Base-by-base conservation (phyloP, 2,888 invertebrate genomes). In the Rhaphigaster nebulosa region DNA sequence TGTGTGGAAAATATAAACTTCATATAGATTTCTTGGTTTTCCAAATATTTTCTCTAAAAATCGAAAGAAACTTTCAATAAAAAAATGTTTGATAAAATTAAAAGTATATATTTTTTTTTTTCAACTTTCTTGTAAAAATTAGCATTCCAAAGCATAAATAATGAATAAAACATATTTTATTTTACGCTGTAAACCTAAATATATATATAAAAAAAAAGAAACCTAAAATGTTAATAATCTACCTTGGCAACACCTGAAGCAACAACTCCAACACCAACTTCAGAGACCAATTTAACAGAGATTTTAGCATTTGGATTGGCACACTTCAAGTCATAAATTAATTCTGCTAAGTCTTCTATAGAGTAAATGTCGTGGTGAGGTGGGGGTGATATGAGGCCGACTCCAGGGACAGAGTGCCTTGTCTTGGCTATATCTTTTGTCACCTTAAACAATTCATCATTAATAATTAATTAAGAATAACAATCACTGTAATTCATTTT, bases 321-420 rank as follows among this genome's bases (percentile, higher is more conserved):
- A 93, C 98, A 98, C 94, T 99, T 99, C 92, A 99, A 95, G 94
- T 99, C 99, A 93, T 99, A 99, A 93, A 99, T 99, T 90, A 99
- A 95, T 94, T 99, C 98, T 0, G 99, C 98, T 93, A 99, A 95
- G 95, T 99, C 99, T 94, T 99, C 99, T 93, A 99, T 99, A 89
- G 99, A 99, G 94, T 99, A 99, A 94, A 99, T 99, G 93, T 99
- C 99, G 95, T 99, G 99, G 94, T 99, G 99, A 4, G 99, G 99
- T 20, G 99, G 99, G 13, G 99, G 99, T 0, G 99, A 99, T 94
- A 99, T 99, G 18, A 99, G 95, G 13, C 99, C 99, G 20, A 99
- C 99, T 8, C 99, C 99, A 0, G 99, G 95, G 5, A 99, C 98
- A 0, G 99, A 99, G 93, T 99, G 98, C 90, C 99, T 96, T 0